Evolutionary conservation across 2,797 vertebrate species (phyloP), one percentile per base, ranked within the genome.

Genomic region (Eurystomus glaucurus): DNA sequence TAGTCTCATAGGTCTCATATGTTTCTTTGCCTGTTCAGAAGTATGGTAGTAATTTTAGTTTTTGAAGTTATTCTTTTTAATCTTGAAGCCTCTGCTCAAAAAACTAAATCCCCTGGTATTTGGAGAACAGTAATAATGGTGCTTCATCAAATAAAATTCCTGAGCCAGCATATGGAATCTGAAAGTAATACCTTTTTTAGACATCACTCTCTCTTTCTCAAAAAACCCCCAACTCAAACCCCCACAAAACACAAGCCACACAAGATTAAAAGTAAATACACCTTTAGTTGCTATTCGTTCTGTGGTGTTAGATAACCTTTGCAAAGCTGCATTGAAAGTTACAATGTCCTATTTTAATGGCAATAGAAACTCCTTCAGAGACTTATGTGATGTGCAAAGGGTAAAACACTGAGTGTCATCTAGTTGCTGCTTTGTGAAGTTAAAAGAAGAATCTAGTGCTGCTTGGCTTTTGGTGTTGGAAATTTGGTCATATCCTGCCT

Each of bases 61-160:
- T 85, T 62, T 77, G 11, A 89, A 91, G 69, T 75, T 66, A 57
- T 66, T 92, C 21, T 69, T 97, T 96, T 90, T 83, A 94, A 91
- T 91, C 71, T 81, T 93, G 80, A 90, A 81, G 26, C 7, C 14
- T 94, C 37, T 94, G 39, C 60, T 92, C 64, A 94, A 93, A 91
- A 92, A 71, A 68, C 83, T 68, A 79, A 90, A 35, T 23, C 33
- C 14, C 33, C 7, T 54, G 77, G 18, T 90, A 72, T 85, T 79
- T 92, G 72, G 46, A 74, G 72, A 64, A 92, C 66, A 45, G n/a
- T 79, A 89, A 80, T 92, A 93, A 70, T 12, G 10, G 29, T 88
- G 33, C 51, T 79, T 90, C 88, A 89, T 91, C 62, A 92, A 78
- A 90, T 72, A 90, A 77, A 76, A 79, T 94, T 82, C 54, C 62